Evolutionary conservation across 2,797 vertebrate genomes (phyloP).

Genomic region (Pogonophryne albipinna): DNA sequence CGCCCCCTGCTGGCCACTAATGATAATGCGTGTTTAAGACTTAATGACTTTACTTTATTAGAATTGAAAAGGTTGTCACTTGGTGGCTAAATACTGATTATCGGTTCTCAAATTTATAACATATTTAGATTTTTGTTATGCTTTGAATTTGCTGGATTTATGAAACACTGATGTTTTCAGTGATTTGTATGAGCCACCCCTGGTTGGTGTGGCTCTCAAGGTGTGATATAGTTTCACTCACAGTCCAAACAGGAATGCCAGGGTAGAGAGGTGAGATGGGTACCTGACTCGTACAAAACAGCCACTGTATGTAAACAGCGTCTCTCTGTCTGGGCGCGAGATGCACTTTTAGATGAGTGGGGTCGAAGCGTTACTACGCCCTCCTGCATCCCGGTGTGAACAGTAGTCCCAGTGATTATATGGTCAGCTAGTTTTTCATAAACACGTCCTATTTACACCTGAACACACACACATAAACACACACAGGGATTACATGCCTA

Average conservation of each 20-base stretch:
- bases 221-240: background rate
- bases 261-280: slow-evolving; percentile 45
- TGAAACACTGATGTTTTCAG: background rate
- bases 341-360: slow-evolving; percentile 45
- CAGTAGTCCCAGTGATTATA: slow-evolving; percentile 63
- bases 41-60: no score
- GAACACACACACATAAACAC: slow-evolving; percentile 56
- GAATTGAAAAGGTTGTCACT: no score
- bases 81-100: background rate
- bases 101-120: background rate
- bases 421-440: slow-evolving; percentile 41
- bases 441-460: slow-evolving; percentile 74
- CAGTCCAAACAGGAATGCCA: slow-evolving; percentile 38
- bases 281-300: slow-evolving; percentile 53
- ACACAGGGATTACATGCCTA: slow-evolving; percentile 8
- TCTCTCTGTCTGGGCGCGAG: slow-evolving; percentile 58
- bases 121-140: background rate
- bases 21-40: no score
- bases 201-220: background rate
- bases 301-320: slow-evolving; percentile 56
- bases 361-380: slow-evolving; percentile 36
- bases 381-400: slow-evolving; percentile 50
- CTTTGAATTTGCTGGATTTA: background rate
- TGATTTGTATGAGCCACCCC: background rate
- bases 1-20: no score